Base-by-base conservation (phyloP, 2,888 invertebrate species). In the Chalcis sispes region DNA sequence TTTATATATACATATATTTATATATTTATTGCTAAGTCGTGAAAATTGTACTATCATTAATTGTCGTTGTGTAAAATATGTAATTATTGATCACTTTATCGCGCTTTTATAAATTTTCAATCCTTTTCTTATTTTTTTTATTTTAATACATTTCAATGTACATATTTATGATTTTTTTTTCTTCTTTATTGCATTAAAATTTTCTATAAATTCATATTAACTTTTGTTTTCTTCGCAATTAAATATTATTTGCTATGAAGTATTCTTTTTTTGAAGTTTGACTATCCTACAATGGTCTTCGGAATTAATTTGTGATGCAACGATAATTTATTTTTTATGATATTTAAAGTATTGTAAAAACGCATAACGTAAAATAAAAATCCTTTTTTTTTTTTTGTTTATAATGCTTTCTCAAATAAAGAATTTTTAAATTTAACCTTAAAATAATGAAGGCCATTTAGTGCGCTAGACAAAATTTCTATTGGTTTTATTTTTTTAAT, bases 71-170 rank as follows among this genome's bases (percentile, higher is more conserved):
- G 32, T 56, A 46, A 67, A 58, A 50, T 5, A 42, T 58, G 15
- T 64, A 72, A 64, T 27, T 36, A 3, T 48, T 20, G 32, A 59
- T 48, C n/a, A n/a, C 25, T 23, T 29, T 29, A 65, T 67, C 20
- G 8, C 8, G 15, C 13, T 50, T 8, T 46, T 59, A 10, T 54
- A 61, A 50, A 3, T 54, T n/a, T 3, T 7, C 7, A 61, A 36
- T 59, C 15, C 29, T 40, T 46, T 13, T 20, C 1, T 65, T 58
- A 10, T 50, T 42, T 36, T 29, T 8, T 25, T 66, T 18, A 29
- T 5, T 46, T 72, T 1, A 4, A 40, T 50, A 27, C n/a, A 0
- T 18, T 10, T 27, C 46, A 42, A 13, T 29, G 25, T 32, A 29
- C 29, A 64, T 18, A 48, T 25, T 61, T 61, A 27, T 48, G n/a